Conservation (phyloP, 2,797 vertebrate genomes). For the Eleutherodactylus coqui region DNA sequence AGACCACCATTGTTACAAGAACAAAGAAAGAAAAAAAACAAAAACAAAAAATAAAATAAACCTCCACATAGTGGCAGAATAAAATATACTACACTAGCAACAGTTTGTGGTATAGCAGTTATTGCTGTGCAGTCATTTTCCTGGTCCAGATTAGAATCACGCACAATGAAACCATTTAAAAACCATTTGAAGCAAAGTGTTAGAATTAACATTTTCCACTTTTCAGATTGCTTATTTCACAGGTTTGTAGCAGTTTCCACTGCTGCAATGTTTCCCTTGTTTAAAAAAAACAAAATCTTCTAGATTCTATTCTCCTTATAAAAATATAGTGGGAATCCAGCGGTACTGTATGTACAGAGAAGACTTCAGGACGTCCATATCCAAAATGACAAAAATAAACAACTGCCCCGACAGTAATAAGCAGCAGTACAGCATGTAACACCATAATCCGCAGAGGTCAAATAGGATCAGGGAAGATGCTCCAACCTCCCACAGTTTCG, state of each 20-base stretch:
- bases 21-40: no score
- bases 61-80: conserved; percentile 13
- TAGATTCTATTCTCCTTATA: conserved; percentile 9
- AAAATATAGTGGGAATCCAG: conserved; percentile 14
- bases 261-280: neutral
- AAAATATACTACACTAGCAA: neutral
- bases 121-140: conserved; percentile 2
- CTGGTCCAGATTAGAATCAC: neutral
- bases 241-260: neutral
- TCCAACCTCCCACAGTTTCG: neutral
- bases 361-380: neutral
- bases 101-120: neutral
- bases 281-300: neutral
- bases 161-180: neutral
- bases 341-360: conserved; percentile 11
- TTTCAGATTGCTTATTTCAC: neutral
- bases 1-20: neutral
- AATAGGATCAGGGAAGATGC: neutral
- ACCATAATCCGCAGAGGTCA: neutral
- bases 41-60: neutral
- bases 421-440: neutral
- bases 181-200: neutral
- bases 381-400: neutral
- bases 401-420: conserved; percentile 8
- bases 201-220: neutral